A percentile compares a stretch with the other conserved stretches of the same genome.
Evolutionary conservation across 2,113 vertebrate species (phyloP).

Genomic region (Nipponia nippon): DNA sequence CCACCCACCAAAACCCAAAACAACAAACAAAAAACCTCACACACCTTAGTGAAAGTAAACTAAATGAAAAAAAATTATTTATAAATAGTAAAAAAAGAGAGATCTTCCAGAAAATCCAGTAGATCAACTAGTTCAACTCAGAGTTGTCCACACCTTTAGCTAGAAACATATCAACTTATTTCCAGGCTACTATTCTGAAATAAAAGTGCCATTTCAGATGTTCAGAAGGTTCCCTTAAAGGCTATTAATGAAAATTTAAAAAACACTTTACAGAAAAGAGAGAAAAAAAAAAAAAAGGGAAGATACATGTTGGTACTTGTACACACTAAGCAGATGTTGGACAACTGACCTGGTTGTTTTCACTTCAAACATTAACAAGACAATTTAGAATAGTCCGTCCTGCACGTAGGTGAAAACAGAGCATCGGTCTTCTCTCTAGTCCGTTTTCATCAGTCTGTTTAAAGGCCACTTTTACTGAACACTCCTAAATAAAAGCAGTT

Average conservation of each 20-base stretch:
- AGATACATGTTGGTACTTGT: neutral
- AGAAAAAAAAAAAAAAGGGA: neutral
- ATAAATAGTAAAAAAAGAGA: neutral
- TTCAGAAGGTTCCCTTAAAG: neutral
- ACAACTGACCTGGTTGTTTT: neutral
- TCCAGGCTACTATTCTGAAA: neutral
- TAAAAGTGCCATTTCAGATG: neutral
- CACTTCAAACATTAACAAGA: neutral
- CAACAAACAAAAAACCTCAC: neutral
- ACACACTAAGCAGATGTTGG: neutral
- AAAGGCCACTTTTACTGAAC: neutral
- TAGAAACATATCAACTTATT: neutral
- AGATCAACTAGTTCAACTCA: neutral
- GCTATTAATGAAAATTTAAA: neutral
- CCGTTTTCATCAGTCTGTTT: neutral
- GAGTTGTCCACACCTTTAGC: neutral
- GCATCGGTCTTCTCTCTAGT: neutral
- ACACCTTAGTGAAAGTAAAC: neutral
- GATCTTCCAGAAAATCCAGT: neutral
- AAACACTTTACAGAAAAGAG: neutral
- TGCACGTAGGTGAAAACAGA: neutral
- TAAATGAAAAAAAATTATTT: neutral
- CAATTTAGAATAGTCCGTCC: neutral
- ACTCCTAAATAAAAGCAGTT: neutral
- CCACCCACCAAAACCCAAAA: neutral